Conservation (phyloP, 2,797 vertebrate genomes). For the Pelobates cultripes region DNA sequence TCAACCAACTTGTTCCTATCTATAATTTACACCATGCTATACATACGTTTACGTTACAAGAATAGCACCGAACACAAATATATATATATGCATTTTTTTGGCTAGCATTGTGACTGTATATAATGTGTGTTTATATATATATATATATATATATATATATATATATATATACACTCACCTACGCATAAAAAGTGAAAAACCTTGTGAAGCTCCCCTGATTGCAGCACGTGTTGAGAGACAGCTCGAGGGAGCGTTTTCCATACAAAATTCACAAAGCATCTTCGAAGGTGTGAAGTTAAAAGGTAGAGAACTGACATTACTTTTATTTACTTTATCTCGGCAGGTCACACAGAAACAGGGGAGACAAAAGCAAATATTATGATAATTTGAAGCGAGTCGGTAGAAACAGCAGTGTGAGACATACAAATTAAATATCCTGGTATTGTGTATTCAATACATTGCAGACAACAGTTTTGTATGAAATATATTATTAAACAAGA, state of each 20-base stretch:
- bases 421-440: slow-evolving; percentile 31
- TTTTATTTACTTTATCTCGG: slow-evolving; percentile 41
- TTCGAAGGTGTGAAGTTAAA: slow-evolving; percentile 22
- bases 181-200: neutral
- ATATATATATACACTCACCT: neutral
- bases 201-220: neutral
- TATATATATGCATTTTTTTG: too few relatives aligned
- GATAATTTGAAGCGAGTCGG: slow-evolving; percentile 30
- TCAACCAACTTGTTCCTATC: too few relatives aligned
- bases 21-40: too few relatives aligned
- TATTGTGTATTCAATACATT: slow-evolving; percentile 24
- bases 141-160: too few relatives aligned
- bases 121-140: too few relatives aligned
- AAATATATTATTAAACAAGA: slow-evolving; percentile 30
- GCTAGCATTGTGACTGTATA: too few relatives aligned
- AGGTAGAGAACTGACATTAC: slow-evolving; percentile 9
- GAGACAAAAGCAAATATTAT: slow-evolving; percentile 40
- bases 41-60: too few relatives aligned
- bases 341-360: slow-evolving; percentile 25
- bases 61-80: too few relatives aligned
- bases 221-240: slow-evolving; percentile 1
- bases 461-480: slow-evolving; percentile 20
- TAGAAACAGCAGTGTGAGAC: slow-evolving; percentile 30
- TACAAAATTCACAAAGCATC: slow-evolving; percentile 15
- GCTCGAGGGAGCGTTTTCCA: neutral